Percentiles rank a stretch among this genome's conserved stretches.
phyloP scores from a whole-genome alignment of 1,140 invertebrate genomes.

The Drosophila sechellia region DNA sequence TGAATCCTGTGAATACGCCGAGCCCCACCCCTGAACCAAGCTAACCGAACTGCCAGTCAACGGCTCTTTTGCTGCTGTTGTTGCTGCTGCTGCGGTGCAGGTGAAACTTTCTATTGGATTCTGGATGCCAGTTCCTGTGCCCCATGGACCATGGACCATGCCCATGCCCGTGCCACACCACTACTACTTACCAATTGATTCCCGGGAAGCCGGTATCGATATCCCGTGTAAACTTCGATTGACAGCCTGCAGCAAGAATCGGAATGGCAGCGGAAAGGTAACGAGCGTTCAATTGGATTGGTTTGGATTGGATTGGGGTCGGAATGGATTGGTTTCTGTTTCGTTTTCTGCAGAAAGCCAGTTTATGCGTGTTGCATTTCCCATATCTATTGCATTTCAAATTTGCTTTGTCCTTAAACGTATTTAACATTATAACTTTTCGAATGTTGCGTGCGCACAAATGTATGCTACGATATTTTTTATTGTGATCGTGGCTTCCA shows the following conservation, averaged over 20 bases:
- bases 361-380: constrained; percentile 5
- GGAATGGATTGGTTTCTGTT: constrained; percentile 38
- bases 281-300: constrained; percentile 31
- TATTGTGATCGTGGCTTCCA: neutral
- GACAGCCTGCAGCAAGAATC: constrained; percentile 55
- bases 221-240: constrained; percentile 63
- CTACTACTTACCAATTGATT: constrained; percentile 39
- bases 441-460: neutral
- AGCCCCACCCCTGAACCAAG: constrained; percentile 2
- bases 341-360: neutral
- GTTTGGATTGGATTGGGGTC: constrained; percentile 16
- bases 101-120: constrained; percentile 63
- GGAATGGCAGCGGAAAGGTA: constrained; percentile 23
- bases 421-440: no score
- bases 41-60: constrained; percentile 61
- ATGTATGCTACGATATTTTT: constrained; percentile 6
- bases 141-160: neutral
- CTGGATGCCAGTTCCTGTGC: constrained; percentile 7
- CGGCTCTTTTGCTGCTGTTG: constrained; percentile 39
- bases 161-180: neutral
- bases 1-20: neutral
- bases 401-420: no score
- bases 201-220: constrained; percentile 35
- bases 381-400: no score
- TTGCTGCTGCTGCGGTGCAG: constrained; percentile 38